phyloP scores from a whole-genome alignment of 1,140 invertebrate genomes.

The Cyclargus thomasi region DNA sequence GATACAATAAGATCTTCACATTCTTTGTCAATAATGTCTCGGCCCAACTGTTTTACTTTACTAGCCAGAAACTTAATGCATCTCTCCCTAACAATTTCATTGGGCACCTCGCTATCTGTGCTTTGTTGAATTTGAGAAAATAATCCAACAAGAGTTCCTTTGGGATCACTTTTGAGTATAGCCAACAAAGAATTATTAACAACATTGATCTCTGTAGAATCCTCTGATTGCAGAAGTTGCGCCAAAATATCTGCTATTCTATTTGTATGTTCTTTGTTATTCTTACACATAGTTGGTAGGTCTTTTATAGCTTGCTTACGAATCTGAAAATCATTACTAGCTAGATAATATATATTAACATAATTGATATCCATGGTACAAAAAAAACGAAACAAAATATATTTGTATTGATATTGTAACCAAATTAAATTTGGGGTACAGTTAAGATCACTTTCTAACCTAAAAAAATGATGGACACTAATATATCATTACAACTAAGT shows the following conservation, averaged over 20 bases:
- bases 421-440: too few relatives aligned
- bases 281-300: constrained; percentile 90
- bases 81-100: constrained; percentile 86
- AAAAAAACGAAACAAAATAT: too few relatives aligned
- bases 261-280: constrained; percentile 86
- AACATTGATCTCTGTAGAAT: constrained; percentile 85
- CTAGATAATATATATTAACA: background rate
- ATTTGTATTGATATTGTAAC: too few relatives aligned
- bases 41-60: constrained; percentile 87
- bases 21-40: constrained; percentile 88
- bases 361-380: too few relatives aligned
- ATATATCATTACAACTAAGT: too few relatives aligned
- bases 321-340: constrained; percentile 78
- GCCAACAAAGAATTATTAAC: constrained; percentile 83
- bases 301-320: constrained; percentile 97
- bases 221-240: constrained; percentile 91
- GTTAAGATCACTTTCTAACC: too few relatives aligned
- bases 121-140: constrained; percentile 91
- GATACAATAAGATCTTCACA: constrained; percentile 89
- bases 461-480: too few relatives aligned
- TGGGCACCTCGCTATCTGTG: constrained; percentile 82
- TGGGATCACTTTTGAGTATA: constrained; percentile 77
- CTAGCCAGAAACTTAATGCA: constrained; percentile 91
- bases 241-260: constrained; percentile 94
- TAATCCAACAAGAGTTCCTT: constrained; percentile 86